These are phyloP conservation scores for Nematostella vectensis DNA, from an alignment of 92 coral and sea anemone genomes.

Conservation along the genomic window DNA sequence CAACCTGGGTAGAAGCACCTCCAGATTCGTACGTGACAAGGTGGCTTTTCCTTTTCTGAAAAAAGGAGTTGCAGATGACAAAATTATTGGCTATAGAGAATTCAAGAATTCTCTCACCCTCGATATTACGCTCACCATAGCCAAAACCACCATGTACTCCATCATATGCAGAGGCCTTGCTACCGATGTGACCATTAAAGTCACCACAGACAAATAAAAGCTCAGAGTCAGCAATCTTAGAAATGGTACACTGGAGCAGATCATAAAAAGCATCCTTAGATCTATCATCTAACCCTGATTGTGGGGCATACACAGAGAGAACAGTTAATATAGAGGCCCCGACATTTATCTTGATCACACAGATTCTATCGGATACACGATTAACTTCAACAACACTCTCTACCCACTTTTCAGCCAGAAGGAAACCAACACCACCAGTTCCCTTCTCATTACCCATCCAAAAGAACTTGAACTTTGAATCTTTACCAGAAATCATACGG, in stretches of 20 bases:
- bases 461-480: slow-evolving; percentile 7
- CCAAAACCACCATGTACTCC: slow-evolving; percentile 28
- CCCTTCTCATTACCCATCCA: slow-evolving; percentile 16
- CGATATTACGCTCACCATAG: slow-evolving; percentile 13
- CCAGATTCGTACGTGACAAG: slow-evolving; percentile 21
- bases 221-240: slow-evolving; percentile 7
- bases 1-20: slow-evolving; percentile 8
- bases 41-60: slow-evolving; percentile 14
- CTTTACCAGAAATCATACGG: slow-evolving; percentile 13
- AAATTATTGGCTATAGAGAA: slow-evolving; percentile 8
- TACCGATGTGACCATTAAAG: slow-evolving; percentile 24
- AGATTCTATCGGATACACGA: slow-evolving; percentile 4
- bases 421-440: slow-evolving; percentile 18
- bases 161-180: slow-evolving; percentile 11
- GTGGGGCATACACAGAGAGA: slow-evolving; percentile 20
- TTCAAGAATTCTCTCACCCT: slow-evolving; percentile 23
- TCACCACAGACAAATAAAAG: slow-evolving; percentile 8
- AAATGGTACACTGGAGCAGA: slow-evolving; percentile 2
- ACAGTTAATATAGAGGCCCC: slow-evolving; percentile 3
- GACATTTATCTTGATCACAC: slow-evolving; percentile 5
- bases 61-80: slow-evolving; percentile 25
- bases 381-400: slow-evolving; percentile 12
- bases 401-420: slow-evolving; percentile 13
- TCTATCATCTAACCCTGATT: slow-evolving; percentile 1
- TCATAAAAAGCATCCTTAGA: slow-evolving; percentile 22